Conservation (phyloP, 2,113 vertebrate genomes). For the Sitta europaea region DNA sequence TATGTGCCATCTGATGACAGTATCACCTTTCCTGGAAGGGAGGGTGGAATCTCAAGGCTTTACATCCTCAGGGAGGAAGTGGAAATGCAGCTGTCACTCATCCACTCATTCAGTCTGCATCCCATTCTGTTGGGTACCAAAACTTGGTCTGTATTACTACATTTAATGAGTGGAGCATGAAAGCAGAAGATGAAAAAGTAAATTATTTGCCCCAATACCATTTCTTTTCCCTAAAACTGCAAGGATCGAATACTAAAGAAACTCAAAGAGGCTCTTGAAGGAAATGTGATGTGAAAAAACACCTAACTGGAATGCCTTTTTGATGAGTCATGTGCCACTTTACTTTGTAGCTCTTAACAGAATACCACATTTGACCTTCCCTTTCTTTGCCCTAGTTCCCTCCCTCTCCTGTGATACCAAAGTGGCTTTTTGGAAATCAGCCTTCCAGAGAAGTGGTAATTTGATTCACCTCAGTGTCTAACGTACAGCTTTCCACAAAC, state of each 20-base stretch:
- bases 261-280: not conserved
- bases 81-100: not conserved
- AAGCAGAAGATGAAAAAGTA: not conserved
- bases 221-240: not conserved
- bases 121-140: not conserved
- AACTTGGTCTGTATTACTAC: fast-evolving
- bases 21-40: not conserved
- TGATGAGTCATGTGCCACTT: conserved; percentile 23
- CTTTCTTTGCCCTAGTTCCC: not conserved
- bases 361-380: not conserved
- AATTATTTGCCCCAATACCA: not conserved
- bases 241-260: not conserved
- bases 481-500: not conserved
- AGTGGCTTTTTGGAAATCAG: not conserved
- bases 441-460: not conserved
- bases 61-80: not conserved
- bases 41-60: not conserved
- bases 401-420: conserved; percentile 1
- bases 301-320: not conserved
- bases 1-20: not conserved
- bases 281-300: not conserved
- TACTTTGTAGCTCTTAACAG: conserved; percentile 9
- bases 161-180: not conserved
- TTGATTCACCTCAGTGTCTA: not conserved
- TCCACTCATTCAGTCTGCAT: not conserved